Conservation (phyloP, 2,888 invertebrate genomes). For the Rhaphigaster nebulosa region DNA sequence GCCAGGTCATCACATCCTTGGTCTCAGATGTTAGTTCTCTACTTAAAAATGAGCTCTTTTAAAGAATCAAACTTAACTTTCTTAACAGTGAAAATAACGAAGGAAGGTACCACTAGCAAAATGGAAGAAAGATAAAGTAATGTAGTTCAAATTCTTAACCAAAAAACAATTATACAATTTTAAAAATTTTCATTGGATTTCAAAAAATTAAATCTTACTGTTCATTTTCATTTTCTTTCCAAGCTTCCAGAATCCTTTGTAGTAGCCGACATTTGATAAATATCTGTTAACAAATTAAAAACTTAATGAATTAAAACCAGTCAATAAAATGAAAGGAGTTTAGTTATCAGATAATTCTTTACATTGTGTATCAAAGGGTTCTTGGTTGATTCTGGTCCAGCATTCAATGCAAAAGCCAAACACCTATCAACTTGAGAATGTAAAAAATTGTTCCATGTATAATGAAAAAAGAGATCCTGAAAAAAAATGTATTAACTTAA, state of each 20-base stretch:
- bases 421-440: conserved; percentile 91
- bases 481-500: conserved; percentile 69
- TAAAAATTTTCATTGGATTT: background rate
- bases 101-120: too few species aligned
- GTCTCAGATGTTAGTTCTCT: background rate
- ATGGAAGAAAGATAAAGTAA: too few species aligned
- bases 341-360: conserved; percentile 60
- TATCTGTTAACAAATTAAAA: conserved; percentile 73
- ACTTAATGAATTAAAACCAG: conserved; percentile 60
- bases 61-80: background rate
- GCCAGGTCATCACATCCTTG: too few species aligned
- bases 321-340: conserved; percentile 61
- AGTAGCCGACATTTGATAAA: conserved; percentile 84
- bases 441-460: conserved; percentile 95
- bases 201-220: conserved; percentile 74
- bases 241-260: conserved; percentile 84
- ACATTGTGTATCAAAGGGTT: conserved; percentile 68
- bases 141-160: background rate
- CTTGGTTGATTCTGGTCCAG: conserved; percentile 67
- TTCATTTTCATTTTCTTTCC: conserved; percentile 82
- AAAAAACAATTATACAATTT: background rate
- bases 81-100: too few species aligned
- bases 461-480: conserved; percentile 90
- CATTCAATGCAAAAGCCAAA: conserved; percentile 78
- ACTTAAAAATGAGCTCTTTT: background rate